Conservation (phyloP, 2,888 invertebrate genomes). For the Craniophora ligustri region DNA sequence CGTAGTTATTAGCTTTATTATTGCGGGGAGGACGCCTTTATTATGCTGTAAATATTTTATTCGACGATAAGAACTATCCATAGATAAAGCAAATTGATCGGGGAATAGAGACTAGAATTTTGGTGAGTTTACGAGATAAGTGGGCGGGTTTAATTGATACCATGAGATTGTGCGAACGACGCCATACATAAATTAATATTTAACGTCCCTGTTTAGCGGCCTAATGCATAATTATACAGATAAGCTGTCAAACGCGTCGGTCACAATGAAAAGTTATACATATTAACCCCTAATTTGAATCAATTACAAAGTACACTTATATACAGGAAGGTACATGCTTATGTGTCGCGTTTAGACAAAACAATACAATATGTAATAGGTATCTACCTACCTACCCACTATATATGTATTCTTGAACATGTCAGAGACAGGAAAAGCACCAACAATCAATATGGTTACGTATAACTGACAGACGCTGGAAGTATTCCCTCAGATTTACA, state of each 20-base stretch:
- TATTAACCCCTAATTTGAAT: constrained; percentile 42
- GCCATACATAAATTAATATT: constrained; percentile 77
- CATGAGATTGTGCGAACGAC: constrained; percentile 78
- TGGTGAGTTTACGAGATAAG: constrained; percentile 77
- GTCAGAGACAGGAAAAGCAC: constrained; percentile 62
- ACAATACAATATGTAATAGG: constrained; percentile 64
- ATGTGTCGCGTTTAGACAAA: constrained; percentile 8
- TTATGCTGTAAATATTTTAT: constrained; percentile 87
- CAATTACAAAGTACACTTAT: constrained; percentile 5
- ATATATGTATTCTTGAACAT: constrained; percentile 69
- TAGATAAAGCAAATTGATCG: constrained; percentile 87
- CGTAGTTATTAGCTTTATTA: constrained; percentile 81
- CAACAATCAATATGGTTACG: constrained; percentile 74
- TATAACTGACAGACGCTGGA: constrained; percentile 66
- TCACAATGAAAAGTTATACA: constrained; percentile 50
- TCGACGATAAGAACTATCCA: constrained; percentile 77
- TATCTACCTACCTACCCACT: too few relatives aligned
- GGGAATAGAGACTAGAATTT: constrained; percentile 69
- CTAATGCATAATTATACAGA: constrained; percentile 71
- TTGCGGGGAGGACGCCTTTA: constrained; percentile 80
- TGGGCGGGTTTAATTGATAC: constrained; percentile 83
- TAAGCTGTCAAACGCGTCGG: constrained; percentile 55
- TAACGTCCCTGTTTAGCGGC: constrained; percentile 70
- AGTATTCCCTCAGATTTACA: constrained; percentile 67
- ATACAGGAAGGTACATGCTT: neutral